Percentiles rank a stretch among this genome's conserved stretches.
These are phyloP conservation scores for Hapalemur alaotrensis DNA, from an alignment of 2,797 vertebrate species.

Conservation along the genomic window DNA sequence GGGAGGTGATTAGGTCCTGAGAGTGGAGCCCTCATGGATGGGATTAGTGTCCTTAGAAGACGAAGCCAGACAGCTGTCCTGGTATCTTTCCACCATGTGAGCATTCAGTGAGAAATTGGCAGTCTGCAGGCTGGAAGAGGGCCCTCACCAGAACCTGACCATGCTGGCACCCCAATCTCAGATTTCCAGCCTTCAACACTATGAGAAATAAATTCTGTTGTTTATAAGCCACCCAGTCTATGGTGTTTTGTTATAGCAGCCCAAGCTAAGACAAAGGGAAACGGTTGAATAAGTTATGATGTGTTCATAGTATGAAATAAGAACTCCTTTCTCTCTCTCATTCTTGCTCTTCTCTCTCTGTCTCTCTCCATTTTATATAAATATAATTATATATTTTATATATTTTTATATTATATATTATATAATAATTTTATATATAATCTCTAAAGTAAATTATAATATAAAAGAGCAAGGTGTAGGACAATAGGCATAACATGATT, in stretches of 20 bases:
- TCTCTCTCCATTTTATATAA: neutral
- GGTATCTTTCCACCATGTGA: neutral
- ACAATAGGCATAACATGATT: neutral
- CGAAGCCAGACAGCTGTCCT: neutral
- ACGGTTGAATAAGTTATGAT: neutral
- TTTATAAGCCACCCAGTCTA: neutral
- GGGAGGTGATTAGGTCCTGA: neutral
- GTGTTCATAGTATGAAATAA: neutral
- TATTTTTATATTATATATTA: too few relatives aligned
- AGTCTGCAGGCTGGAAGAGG: neutral
- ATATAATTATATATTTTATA: too few relatives aligned
- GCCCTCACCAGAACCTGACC: neutral
- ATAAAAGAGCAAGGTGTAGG: neutral
- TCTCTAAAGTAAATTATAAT: neutral
- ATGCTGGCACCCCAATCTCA: neutral
- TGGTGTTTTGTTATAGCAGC: neutral
- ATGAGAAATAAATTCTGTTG: neutral
- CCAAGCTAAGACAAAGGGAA: neutral
- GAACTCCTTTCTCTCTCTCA: neutral
- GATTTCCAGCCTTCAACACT: neutral
- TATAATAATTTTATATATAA: too few relatives aligned
- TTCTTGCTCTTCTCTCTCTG: neutral
- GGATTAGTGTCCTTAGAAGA: neutral
- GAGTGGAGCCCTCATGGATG: neutral
- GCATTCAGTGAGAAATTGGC: neutral